Conservation (phyloP, 64 coral and sea anemone species). For the Montipora efflorescens region DNA sequence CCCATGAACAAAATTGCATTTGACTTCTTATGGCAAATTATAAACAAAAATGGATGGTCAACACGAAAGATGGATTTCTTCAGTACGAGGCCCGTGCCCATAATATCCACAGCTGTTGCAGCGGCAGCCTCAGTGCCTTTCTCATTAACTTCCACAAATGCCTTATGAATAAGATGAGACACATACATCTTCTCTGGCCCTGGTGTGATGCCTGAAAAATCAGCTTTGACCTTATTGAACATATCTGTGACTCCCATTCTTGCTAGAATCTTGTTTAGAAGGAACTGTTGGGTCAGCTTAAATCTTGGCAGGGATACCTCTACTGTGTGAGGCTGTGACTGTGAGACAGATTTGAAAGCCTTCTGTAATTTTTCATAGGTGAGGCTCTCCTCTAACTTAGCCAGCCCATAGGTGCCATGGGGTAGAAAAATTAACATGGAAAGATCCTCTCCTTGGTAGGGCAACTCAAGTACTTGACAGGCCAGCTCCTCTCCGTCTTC, state of each 20-base stretch:
- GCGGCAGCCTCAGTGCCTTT: slow-evolving; percentile 92
- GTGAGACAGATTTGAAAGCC: neutral
- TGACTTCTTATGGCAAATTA: slow-evolving; percentile 71
- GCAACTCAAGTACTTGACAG: slow-evolving; percentile 70
- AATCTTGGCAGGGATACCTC: slow-evolving; percentile 89
- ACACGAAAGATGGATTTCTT: slow-evolving; percentile 58
- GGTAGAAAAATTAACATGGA: too few relatives aligned
- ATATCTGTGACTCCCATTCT: slow-evolving; percentile 72
- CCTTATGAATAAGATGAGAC: slow-evolving; percentile 88
- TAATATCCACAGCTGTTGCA: slow-evolving; percentile 60
- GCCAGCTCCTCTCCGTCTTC: slow-evolving; percentile 34
- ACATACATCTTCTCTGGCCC: slow-evolving; percentile 77
- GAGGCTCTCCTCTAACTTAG: too few relatives aligned
- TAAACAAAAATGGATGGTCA: slow-evolving; percentile 92
- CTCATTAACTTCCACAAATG: slow-evolving; percentile 95
- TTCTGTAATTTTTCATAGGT: neutral
- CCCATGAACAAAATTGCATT: slow-evolving; percentile 86
- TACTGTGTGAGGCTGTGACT: slow-evolving; percentile 18
- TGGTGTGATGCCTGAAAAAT: slow-evolving; percentile 86
- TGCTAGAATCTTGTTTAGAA: slow-evolving; percentile 74
- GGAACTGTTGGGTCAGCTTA: slow-evolving; percentile 75
- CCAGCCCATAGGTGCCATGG: too few relatives aligned
- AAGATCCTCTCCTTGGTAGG: too few relatives aligned
- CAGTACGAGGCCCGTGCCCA: slow-evolving; percentile 31
- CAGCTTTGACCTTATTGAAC: slow-evolving; percentile 65